Conservation (phyloP, 2,888 invertebrate species). For the Horisme vitalbata region DNA sequence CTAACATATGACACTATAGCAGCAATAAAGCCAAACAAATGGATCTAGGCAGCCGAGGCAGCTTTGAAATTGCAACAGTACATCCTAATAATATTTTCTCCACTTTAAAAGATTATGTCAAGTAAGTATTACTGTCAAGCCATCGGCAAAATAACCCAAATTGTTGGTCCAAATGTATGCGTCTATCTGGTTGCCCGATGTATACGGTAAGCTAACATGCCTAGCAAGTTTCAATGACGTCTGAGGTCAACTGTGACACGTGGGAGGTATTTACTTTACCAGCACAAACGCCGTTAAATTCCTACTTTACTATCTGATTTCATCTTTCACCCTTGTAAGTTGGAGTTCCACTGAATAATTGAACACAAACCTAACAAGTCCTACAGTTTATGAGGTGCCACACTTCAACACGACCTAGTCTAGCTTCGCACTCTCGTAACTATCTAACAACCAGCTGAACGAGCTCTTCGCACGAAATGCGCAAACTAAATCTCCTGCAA, state of each 20-base stretch:
- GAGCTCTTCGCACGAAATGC: conserved; percentile 35
- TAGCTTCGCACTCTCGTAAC: conserved; percentile 30
- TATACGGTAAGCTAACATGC: too few relatives aligned
- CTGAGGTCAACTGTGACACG: conserved; percentile 1
- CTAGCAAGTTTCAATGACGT: background rate
- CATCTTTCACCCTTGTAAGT: conserved; percentile 22
- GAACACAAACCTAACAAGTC: conserved; percentile 32
- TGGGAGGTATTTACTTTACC: conserved; percentile 1
- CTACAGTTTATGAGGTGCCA: conserved; percentile 34
- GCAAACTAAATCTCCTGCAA: conserved; percentile 34
- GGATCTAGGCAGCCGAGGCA: background rate
- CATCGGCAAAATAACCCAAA: too few relatives aligned
- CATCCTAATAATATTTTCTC: too few relatives aligned
- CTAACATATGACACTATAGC: conserved; percentile 1
- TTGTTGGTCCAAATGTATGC: too few relatives aligned
- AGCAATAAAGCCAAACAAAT: background rate
- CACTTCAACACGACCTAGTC: conserved; percentile 35
- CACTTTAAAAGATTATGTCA: too few relatives aligned
- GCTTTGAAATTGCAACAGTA: too few relatives aligned
- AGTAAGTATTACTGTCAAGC: too few relatives aligned
- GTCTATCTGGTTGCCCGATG: too few relatives aligned
- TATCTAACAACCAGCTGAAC: conserved; percentile 34
- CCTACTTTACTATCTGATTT: conserved; percentile 17
- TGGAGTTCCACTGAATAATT: conserved; percentile 25
- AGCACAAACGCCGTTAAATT: conserved; percentile 8